Base-by-base conservation (phyloP, 1,140 invertebrate species). In the Neomicropteryx cornuta region DNA sequence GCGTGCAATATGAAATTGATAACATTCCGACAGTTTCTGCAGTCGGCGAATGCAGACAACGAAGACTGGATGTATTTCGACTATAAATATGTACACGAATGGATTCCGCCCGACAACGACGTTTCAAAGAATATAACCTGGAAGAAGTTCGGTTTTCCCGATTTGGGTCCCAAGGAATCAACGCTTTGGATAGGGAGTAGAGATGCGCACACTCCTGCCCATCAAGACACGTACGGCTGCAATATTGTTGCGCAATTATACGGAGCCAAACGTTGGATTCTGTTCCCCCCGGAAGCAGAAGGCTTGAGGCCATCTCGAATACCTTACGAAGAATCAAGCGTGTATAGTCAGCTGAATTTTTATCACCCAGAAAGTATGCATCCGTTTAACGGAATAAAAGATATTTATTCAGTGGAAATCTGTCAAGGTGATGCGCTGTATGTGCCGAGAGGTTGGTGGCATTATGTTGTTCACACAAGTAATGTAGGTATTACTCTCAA, bases 271-370 rank as follows among this genome's bases (percentile, higher is more conserved):
- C 68, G 75, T 37, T 98, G 94, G 94, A 61, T 92, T 18, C 60
- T 98, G n/a, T 96, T 93, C 66, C 84, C 89, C 11, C 89, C 89
- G 13, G 66, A 74, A 41, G 73, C 82, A 27, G 73, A 70, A 28
- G 54, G 73, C 41, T 61, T 97, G 39, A 76, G 79, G 48, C 79
- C 88, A 39, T 87, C 87, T 6, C 73, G 94, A 55, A 72, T 97
- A 40, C 94, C 94, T 11, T 97, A 92, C 68, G 94, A 97, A 71
- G 94, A 98, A 57, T 96, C 92, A 1, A 97, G 89, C 66, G 74
- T 97, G 17, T 98, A 93, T 58, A 93, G 88, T 56, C 69, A 76
- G 60, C 68, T 85, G 20, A 87, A 89, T 63, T 83, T 90, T 51
- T 79, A 76, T 58, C 75, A 74, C 57, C 73, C 78, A 35, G 56